These are phyloP conservation scores for Octopus bimaculoides DNA, from an alignment of 1,140 invertebrate species.

Conservation along the genomic window DNA sequence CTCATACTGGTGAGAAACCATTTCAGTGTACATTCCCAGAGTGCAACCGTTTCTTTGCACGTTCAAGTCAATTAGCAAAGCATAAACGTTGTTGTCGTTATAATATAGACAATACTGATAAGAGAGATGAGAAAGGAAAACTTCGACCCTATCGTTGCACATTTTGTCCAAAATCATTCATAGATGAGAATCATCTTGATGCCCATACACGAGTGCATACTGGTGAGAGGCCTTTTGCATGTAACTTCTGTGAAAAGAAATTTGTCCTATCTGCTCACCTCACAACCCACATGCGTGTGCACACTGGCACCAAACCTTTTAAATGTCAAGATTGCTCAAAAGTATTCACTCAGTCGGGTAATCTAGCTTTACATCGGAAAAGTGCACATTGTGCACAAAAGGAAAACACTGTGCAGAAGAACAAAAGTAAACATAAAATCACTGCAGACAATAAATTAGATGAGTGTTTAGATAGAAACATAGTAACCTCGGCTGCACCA, in stretches of 20 bases:
- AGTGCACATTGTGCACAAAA: not conserved
- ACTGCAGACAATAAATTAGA: not conserved
- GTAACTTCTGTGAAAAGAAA: not conserved
- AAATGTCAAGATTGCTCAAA: constrained; percentile 17
- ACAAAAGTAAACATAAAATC: not conserved
- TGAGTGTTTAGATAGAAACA: not conserved
- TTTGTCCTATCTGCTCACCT: not conserved
- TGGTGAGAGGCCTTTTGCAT: not conserved
- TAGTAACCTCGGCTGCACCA: not conserved
- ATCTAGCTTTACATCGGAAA: not conserved
- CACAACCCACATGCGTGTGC: constrained; percentile 21
- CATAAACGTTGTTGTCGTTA: not conserved
- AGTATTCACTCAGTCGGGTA: not conserved
- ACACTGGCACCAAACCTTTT: constrained; percentile 21
- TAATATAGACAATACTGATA: not conserved
- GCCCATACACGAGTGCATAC: not conserved
- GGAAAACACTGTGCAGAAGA: not conserved
- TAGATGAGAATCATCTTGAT: not conserved
- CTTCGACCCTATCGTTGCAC: not conserved
- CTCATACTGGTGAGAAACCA: constrained; percentile 22
- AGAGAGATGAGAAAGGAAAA: not conserved
- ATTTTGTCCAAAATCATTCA: not conserved
- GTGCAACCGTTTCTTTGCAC: not conserved
- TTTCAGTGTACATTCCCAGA: not conserved
- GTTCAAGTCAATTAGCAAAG: not conserved